Conservation (phyloP, 2,888 invertebrate species). For the Agrenia bidenticulata region DNA sequence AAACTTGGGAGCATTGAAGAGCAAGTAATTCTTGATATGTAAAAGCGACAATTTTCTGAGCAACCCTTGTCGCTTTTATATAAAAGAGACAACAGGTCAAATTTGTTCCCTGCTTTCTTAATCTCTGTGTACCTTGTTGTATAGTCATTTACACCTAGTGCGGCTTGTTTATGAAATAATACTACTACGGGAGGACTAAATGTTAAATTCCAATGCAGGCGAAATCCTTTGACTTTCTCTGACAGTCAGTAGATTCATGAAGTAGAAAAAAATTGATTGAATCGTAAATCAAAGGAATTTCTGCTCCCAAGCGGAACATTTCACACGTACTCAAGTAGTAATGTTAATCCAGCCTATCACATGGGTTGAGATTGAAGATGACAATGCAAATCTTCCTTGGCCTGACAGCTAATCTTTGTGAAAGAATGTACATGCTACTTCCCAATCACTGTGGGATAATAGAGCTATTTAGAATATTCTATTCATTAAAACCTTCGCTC, state of each 20-base stretch:
- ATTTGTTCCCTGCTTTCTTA: background rate
- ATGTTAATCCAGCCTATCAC: background rate
- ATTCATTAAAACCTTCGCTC: background rate
- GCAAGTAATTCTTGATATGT: background rate
- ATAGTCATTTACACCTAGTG: no score
- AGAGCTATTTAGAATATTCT: constrained; percentile 3
- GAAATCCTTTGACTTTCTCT: constrained; percentile 3
- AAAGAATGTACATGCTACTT: constrained; percentile 16
- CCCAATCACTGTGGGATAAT: constrained; percentile 6
- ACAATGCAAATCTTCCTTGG: constrained; percentile 11
- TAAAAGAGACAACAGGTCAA: background rate
- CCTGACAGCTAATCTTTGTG: constrained; percentile 11
- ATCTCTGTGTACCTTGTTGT: no score
- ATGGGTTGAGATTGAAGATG: constrained; percentile 12
- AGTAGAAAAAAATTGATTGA: constrained; percentile 17
- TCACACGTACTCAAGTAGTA: constrained; percentile 14
- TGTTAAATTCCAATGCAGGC: constrained; percentile 4
- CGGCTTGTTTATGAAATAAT: no score
- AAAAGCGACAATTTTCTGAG: background rate
- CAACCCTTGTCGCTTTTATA: background rate
- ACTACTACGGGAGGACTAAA: background rate
- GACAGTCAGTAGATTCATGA: background rate
- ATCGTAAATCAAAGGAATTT: constrained; percentile 19
- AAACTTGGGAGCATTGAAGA: background rate
- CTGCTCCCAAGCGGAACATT: constrained; percentile 17